Conservation (phyloP, 2,113 vertebrate genomes). For the Chamaea fasciata region DNA sequence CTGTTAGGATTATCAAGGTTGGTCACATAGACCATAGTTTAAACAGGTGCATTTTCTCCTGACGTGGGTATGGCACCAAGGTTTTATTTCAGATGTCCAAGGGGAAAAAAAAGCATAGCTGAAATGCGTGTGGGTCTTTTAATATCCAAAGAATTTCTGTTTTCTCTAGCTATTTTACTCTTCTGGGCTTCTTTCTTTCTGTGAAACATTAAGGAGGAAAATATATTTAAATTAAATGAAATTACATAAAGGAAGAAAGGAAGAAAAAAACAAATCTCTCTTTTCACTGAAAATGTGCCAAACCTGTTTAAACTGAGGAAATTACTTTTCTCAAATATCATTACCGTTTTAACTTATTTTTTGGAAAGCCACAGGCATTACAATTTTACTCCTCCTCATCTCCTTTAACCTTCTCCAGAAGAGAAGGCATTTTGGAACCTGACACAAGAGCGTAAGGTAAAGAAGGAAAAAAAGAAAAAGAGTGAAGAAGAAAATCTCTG, state of each 20-base stretch:
- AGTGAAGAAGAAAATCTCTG: not conserved
- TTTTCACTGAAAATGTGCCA: slow-evolving; percentile 11
- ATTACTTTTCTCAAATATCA: slow-evolving; percentile 13
- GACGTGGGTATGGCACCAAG: not conserved
- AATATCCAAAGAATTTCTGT: not conserved
- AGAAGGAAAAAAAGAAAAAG: not conserved
- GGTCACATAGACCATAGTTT: not conserved
- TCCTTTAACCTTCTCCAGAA: not conserved
- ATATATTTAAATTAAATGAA: not conserved
- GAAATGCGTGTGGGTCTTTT: not conserved
- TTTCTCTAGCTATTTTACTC: not conserved
- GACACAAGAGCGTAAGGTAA: not conserved
- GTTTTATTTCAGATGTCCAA: not conserved
- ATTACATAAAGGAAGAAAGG: not conserved
- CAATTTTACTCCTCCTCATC: not conserved
- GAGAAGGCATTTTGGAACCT: not conserved
- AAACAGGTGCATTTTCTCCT: not conserved
- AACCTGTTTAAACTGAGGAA: not conserved
- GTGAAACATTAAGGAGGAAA: not conserved
- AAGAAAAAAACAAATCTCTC: not conserved
- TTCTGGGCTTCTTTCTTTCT: not conserved
- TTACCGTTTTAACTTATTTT: slow-evolving; percentile 19
- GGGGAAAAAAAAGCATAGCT: not conserved
- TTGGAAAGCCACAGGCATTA: not conserved
- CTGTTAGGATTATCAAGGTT: not conserved